Base-by-base conservation (phyloP, 2,113 vertebrate species). In the Anseranas semipalmata region DNA sequence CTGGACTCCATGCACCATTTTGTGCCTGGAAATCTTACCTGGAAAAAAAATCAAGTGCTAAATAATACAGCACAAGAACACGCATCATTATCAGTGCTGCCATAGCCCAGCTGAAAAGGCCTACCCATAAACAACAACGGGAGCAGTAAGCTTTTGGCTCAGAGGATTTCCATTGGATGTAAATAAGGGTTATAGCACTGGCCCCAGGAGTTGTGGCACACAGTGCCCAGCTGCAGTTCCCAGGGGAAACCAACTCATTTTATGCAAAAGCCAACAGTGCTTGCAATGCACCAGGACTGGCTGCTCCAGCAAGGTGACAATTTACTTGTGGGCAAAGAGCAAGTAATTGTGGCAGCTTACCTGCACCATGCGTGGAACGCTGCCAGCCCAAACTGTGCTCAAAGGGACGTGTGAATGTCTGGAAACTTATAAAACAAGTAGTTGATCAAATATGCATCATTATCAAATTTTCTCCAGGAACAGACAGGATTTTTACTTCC, bases 381-480 rank as follows among this genome's bases (percentile, higher is more conserved):
- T 72, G 94, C 92, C 97, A 97, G 68, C 17, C 48, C 43, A 68
- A 92, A 58, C 15, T 55, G 33, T 24, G 80, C 92, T 94, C 87
- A 90, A 94, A 94, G 65, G 48, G 85, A 96, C 66, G 18, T 2
- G 28, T 2, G 2, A 75, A 39, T 0, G 2, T 71, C 53, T 96
- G 89, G 67, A 96, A 96, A 93, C 71, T 87, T 96, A 81, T 22
- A 70, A 96, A 97, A 95, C 94, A 97, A 92, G 39, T 90, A 96
- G 82, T 95, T 92, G 77, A 97, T 96, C 87, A 96, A 94, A 92
- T 88, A 87, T 53, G 68, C 80, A 91, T 84, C 77, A 71, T 93
- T 97, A 97, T 96, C 96, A 72, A 95, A 52, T 93, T 96, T 95
- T 93, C 88, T 72, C 76, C 84, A 95, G 90, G 78, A 97, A 88